These are phyloP conservation scores for Eupithecia subumbrata DNA, from an alignment of 2,888 invertebrate genomes.

Conservation along the genomic window DNA sequence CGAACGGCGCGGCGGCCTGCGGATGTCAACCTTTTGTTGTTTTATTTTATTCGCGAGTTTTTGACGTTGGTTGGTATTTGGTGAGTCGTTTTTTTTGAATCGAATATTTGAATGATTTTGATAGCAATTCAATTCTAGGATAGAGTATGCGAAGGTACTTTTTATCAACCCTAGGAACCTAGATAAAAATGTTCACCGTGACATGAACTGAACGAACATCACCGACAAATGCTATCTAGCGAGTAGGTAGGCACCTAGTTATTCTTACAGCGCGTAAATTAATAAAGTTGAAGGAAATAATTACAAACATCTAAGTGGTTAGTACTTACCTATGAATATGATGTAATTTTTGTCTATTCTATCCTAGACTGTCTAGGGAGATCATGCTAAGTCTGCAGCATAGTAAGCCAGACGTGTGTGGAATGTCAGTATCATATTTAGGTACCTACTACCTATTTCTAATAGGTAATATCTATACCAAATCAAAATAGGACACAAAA, in stretches of 20 bases:
- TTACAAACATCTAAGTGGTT: too few species aligned
- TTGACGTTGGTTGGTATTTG: neutral
- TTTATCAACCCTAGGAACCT: neutral
- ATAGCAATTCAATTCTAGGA: neutral
- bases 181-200: neutral
- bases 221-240: neutral
- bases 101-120: neutral
- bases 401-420: neutral
- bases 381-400: neutral
- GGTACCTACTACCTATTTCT: neutral
- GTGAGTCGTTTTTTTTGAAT: neutral
- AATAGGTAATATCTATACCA: neutral
- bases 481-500: neutral
- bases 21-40: conserved; percentile 34
- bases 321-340: too few species aligned
- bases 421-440: neutral
- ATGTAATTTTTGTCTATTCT: too few species aligned
- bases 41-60: conserved; percentile 5
- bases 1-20: conserved; percentile 17
- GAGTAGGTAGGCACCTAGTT: neutral
- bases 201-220: neutral
- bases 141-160: neutral
- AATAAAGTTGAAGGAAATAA: too few species aligned
- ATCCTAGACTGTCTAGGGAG: neutral
- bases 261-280: neutral